A percentile compares a stretch with the other conserved stretches of the same genome.
These are phyloP conservation scores for Anguilla marmorata DNA, from an alignment of 2,797 vertebrate species.

Conservation along the genomic window DNA sequence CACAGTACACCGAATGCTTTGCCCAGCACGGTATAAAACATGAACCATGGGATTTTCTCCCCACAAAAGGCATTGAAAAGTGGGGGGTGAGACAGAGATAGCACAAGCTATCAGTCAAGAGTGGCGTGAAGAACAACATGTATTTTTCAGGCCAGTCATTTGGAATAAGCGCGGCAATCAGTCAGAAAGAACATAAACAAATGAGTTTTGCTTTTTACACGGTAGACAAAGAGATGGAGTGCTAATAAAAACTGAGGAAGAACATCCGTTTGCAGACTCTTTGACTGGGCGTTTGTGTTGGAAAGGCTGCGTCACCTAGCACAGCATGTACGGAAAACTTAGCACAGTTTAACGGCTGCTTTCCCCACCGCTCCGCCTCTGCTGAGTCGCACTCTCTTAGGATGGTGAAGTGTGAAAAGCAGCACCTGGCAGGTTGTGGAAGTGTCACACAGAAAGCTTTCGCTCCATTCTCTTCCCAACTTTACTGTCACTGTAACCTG, in stretches of 20 bases:
- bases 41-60: slow-evolving; percentile 15
- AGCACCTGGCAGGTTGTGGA: slow-evolving; percentile 27
- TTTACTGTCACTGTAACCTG: slow-evolving; percentile 50
- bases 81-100: slow-evolving; percentile 34
- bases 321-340: background rate
- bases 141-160: slow-evolving; percentile 59
- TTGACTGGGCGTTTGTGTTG: slow-evolving; percentile 34
- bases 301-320: background rate
- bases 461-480: slow-evolving; percentile 45
- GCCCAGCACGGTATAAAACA: slow-evolving; percentile 19
- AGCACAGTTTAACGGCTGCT: background rate
- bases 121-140: slow-evolving; percentile 49
- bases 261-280: slow-evolving; percentile 52
- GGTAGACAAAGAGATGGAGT: slow-evolving; percentile 50
- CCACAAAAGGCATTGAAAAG: slow-evolving; percentile 24
- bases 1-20: slow-evolving; percentile 2
- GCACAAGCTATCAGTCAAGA: slow-evolving; percentile 49
- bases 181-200: slow-evolving; percentile 59
- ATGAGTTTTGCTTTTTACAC: slow-evolving; percentile 53
- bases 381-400: background rate
- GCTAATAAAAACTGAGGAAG: slow-evolving; percentile 56
- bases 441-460: slow-evolving; percentile 41
- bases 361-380: slow-evolving; percentile 4
- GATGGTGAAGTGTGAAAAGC: slow-evolving; percentile 10
- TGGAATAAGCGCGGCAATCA: slow-evolving; percentile 58